A percentile compares a stretch with the other conserved stretches of the same genome.
Evolutionary conservation across 2,888 invertebrate genomes (phyloP).

Genomic region (Papilio protenor): DNA sequence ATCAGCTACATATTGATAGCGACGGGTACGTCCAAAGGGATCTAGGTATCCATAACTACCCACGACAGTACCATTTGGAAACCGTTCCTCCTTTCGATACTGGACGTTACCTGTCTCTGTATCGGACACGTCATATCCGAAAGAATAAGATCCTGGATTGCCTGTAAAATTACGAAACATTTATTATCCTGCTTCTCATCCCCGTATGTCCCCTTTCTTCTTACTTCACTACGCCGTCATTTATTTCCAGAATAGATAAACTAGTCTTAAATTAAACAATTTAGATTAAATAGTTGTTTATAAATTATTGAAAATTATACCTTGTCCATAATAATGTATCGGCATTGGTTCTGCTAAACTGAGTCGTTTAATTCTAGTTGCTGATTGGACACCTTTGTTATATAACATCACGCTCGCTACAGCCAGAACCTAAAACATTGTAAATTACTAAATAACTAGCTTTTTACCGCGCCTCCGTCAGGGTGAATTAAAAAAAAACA

Average conservation of each 20-base stretch:
- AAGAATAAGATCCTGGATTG: conserved; percentile 86
- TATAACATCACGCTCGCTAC: conserved; percentile 46
- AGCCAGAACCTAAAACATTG: conserved; percentile 55
- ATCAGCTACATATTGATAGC: conserved; percentile 87
- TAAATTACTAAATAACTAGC: background rate
- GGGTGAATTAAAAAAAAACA: no score
- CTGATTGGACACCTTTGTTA: conserved; percentile 51
- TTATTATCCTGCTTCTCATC: background rate
- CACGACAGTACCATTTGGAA: conserved; percentile 87
- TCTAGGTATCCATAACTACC: conserved; percentile 90
- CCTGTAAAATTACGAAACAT: conserved; percentile 54
- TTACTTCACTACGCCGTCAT: background rate
- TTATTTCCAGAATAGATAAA: background rate
- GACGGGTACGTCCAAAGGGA: conserved; percentile 84
- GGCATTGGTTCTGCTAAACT: conserved; percentile 64
- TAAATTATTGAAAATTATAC: conserved; percentile 53
- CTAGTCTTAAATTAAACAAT: background rate
- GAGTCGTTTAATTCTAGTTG: conserved; percentile 64
- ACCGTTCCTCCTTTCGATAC: conserved; percentile 88
- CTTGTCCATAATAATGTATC: conserved; percentile 67
- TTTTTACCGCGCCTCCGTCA: no score
- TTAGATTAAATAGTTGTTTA: conserved; percentile 13
- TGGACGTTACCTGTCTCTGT: conserved; percentile 86
- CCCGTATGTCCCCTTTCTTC: background rate
- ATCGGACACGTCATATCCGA: conserved; percentile 89